Conservation (phyloP, 1,140 invertebrate species). For the Zaprionus africanus region DNA sequence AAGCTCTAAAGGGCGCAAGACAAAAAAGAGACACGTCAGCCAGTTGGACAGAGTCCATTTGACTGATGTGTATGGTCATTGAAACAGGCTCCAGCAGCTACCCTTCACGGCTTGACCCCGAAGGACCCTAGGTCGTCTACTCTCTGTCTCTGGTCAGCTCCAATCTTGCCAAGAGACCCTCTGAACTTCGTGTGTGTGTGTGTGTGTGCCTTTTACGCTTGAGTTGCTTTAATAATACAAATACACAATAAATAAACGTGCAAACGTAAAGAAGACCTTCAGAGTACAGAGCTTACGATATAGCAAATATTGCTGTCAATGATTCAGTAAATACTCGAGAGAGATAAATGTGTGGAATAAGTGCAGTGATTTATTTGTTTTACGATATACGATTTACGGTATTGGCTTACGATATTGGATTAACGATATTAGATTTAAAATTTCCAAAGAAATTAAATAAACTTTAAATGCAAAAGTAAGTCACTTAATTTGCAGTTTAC, state of each 20-base stretch:
- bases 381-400: slow-evolving; percentile 1
- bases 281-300: background rate
- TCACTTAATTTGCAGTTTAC: background rate
- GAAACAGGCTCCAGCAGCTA: background rate
- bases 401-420: background rate
- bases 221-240: slow-evolving; percentile 73
- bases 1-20: background rate
- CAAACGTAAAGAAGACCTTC: slow-evolving; percentile 54
- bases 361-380: background rate
- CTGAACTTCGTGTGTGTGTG: slow-evolving; percentile 19
- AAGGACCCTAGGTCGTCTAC: background rate
- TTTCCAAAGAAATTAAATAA: too few species aligned
- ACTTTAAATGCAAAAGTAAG: background rate
- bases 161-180: background rate
- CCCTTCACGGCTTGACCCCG: background rate
- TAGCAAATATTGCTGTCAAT: background rate
- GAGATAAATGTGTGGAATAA: background rate
- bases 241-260: slow-evolving; percentile 78
- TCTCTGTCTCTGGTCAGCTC: slow-evolving; percentile 2
- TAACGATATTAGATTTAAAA: too few species aligned
- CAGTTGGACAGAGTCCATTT: slow-evolving; percentile 23
- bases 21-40: background rate
- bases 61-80: slow-evolving; percentile 40
- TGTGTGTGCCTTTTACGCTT: slow-evolving; percentile 51
- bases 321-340: background rate